Conservation (phyloP, 2,888 invertebrate species). For the Conops quadrifasciatus region DNA sequence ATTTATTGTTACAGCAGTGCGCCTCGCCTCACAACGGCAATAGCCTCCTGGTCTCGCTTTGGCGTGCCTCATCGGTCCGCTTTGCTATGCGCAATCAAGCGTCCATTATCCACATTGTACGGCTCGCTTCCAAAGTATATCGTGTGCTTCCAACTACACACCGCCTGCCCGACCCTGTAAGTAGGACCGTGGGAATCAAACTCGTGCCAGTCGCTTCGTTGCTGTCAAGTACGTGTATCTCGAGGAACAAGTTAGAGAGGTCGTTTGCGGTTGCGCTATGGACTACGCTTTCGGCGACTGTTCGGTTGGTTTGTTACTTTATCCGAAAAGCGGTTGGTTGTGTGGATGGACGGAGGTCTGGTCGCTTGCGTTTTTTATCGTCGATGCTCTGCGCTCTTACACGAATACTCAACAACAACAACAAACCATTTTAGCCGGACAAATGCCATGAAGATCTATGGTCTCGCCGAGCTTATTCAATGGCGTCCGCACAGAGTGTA, state of each 20-base stretch:
- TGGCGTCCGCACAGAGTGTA: slow-evolving; percentile 13
- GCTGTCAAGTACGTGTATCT: slow-evolving; percentile 63
- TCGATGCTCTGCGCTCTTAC: slow-evolving; percentile 36
- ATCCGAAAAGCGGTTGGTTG: slow-evolving; percentile 16
- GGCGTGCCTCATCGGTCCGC: slow-evolving; percentile 30
- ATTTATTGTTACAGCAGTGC: slow-evolving; percentile 56
- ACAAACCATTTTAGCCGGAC: slow-evolving; percentile 33
- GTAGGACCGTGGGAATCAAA: slow-evolving; percentile 65
- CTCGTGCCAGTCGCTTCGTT: slow-evolving; percentile 65
- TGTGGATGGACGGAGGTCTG: neutral
- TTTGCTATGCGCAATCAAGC: slow-evolving; percentile 6
- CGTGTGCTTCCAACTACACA: slow-evolving; percentile 58
- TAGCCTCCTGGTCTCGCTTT: too few species aligned
- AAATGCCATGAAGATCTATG: neutral
- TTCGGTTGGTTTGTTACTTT: slow-evolving; percentile 12
- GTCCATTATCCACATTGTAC: slow-evolving; percentile 4
- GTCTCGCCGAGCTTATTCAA: slow-evolving; percentile 5
- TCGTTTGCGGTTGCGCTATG: slow-evolving; percentile 42
- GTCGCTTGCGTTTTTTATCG: slow-evolving; percentile 38
- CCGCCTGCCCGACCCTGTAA: slow-evolving; percentile 47
- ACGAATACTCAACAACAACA: slow-evolving; percentile 21
- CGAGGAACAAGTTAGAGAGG: slow-evolving; percentile 55
- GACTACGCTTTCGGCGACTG: slow-evolving; percentile 28
- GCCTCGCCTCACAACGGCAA: slow-evolving; percentile 33
- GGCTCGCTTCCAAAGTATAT: slow-evolving; percentile 44